Evolutionary conservation across 2,113 vertebrate species (phyloP).

Genomic region (Dipodomys stephensi): DNA sequence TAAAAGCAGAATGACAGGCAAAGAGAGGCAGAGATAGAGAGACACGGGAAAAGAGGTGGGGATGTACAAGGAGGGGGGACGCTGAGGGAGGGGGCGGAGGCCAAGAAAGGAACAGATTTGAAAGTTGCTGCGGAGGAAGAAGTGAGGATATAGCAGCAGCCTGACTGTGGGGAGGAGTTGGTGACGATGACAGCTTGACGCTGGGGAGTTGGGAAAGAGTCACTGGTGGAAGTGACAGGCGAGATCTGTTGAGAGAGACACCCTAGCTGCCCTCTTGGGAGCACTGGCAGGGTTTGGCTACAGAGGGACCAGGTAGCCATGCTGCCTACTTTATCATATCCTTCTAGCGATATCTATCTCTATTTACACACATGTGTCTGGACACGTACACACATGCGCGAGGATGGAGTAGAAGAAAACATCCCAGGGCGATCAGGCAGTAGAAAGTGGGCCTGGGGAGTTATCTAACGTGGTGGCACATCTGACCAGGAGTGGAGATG

Average conservation of each 20-base stretch:
- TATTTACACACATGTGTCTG: not conserved
- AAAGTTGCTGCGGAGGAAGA: conserved; percentile 73
- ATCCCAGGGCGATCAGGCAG: not conserved
- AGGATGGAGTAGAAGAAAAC: not conserved
- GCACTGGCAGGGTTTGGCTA: not conserved
- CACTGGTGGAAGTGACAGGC: conserved; percentile 38
- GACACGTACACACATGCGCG: not conserved
- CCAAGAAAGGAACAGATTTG: conserved; percentile 77
- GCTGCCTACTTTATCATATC: not conserved
- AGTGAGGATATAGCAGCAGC: conserved; percentile 73
- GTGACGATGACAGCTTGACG: conserved; percentile 54
- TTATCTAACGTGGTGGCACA: not conserved
- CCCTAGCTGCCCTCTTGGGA: not conserved
- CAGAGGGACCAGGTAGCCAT: not conserved
- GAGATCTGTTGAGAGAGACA: not conserved
- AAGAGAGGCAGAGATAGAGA: not conserved
- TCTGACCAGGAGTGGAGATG: not conserved
- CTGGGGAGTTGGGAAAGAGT: conserved; percentile 41
- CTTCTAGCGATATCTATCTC: not conserved
- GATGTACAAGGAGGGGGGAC: not conserved
- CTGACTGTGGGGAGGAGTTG: conserved; percentile 58
- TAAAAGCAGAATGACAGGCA: not conserved
- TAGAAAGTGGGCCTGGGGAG: not conserved
- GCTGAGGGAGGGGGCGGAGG: conserved; percentile 27
- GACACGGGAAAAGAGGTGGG: not conserved